Evolutionary conservation across 2,797 vertebrate species (phyloP).

Genomic region (Xenopus petersii): DNA sequence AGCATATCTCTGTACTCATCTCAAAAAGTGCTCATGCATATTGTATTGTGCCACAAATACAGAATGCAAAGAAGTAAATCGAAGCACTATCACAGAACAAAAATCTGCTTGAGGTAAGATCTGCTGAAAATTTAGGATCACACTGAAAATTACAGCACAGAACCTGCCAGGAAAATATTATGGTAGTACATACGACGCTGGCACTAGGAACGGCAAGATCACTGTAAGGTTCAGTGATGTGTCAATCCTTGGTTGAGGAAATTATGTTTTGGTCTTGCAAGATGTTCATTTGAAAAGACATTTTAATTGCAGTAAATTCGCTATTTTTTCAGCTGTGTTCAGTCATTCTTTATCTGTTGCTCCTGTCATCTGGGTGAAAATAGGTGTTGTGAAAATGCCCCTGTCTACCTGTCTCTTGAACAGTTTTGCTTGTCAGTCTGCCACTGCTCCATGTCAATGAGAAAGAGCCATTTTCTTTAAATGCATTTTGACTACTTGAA

Average conservation of each 20-base stretch:
- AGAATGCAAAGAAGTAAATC: slow-evolving; percentile 40
- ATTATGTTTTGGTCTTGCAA: neutral
- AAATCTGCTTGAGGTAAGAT: slow-evolving; percentile 34
- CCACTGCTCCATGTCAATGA: too few species aligned
- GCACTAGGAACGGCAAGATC: slow-evolving; percentile 16
- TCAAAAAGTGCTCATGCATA: slow-evolving; percentile 42
- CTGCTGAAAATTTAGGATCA: slow-evolving; percentile 27
- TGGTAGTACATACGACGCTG: slow-evolving; percentile 2
- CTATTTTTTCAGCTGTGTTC: neutral
- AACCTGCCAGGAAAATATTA: slow-evolving; percentile 15
- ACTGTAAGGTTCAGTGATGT: neutral
- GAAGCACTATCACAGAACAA: slow-evolving; percentile 54
- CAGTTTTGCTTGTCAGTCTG: too few species aligned
- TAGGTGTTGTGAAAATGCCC: too few species aligned
- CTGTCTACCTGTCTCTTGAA: too few species aligned
- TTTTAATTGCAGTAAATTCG: too few species aligned
- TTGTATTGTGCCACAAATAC: slow-evolving; percentile 39
- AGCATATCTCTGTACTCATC: slow-evolving; percentile 40
- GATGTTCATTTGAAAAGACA: too few species aligned
- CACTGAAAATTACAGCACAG: slow-evolving; percentile 1
- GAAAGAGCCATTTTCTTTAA: too few species aligned
- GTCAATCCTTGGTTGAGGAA: neutral
- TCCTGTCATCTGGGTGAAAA: too few species aligned
- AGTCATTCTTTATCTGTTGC: too few species aligned
- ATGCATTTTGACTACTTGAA: too few species aligned